Evolutionary conservation across 1,140 invertebrate species (phyloP).

Genomic region (Drosophila neocordata): DNA sequence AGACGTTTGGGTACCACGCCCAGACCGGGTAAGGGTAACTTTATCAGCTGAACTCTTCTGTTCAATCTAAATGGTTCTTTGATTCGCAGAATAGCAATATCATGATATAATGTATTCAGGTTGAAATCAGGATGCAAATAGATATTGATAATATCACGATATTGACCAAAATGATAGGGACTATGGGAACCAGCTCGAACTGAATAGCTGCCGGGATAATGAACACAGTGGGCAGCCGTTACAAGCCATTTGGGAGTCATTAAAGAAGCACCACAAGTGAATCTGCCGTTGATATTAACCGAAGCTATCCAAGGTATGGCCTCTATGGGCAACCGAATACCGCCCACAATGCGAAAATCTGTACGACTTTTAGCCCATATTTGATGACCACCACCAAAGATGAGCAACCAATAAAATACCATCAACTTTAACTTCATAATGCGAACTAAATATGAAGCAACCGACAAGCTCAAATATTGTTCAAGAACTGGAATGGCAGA

Average conservation of each 20-base stretch:
- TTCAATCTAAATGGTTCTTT: conserved; percentile 22
- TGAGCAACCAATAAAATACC: conserved; percentile 15
- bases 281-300: conserved; percentile 27
- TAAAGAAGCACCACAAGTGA: conserved; percentile 37
- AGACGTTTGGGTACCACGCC: conserved; percentile 27
- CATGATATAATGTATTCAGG: conserved; percentile 17
- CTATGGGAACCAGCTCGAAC: conserved; percentile 45
- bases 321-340: conserved; percentile 37
- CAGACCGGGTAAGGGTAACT: conserved; percentile 26
- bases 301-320: conserved; percentile 35
- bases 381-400: conserved; percentile 19
- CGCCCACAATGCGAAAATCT: conserved; percentile 36
- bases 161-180: conserved; percentile 16
- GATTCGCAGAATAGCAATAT: conserved; percentile 42
- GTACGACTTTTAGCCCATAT: neutral
- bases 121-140: conserved; percentile 33
- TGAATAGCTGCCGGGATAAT: conserved; percentile 20
- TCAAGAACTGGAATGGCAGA: conserved; percentile 19
- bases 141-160: conserved; percentile 23
- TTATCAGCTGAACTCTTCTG: conserved; percentile 29
- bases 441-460: conserved; percentile 21
- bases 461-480: conserved; percentile 12
- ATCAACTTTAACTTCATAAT: conserved; percentile 17
- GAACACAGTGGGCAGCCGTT: conserved; percentile 52
- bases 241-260: conserved; percentile 42